These are phyloP conservation scores for Aquatica leii DNA, from an alignment of 2,888 invertebrate genomes.

Conservation along the genomic window DNA sequence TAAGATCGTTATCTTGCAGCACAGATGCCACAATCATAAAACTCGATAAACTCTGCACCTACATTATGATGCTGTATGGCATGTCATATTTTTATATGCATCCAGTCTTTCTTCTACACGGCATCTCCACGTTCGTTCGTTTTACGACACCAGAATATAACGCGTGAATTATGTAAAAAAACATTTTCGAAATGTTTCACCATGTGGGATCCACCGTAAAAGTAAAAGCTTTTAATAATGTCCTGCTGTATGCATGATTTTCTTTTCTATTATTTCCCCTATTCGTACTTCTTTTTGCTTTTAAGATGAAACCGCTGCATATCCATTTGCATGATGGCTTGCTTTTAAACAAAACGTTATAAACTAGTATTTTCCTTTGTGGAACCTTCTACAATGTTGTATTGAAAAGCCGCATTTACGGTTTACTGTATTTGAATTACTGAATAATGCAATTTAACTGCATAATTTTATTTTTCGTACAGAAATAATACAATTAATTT, in stretches of 20 bases:
- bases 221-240: constrained; percentile 35
- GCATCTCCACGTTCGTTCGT: constrained; percentile 27
- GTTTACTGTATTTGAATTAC: too few species aligned
- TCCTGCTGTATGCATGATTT: constrained; percentile 26
- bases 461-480: too few species aligned
- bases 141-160: constrained; percentile 37
- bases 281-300: constrained; percentile 17
- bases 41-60: constrained; percentile 33
- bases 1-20: constrained; percentile 35
- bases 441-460: too few species aligned
- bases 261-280: constrained; percentile 24
- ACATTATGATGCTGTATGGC: constrained; percentile 28
- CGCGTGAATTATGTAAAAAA: constrained; percentile 37
- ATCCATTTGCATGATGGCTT: constrained; percentile 24
- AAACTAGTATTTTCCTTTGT: constrained; percentile 12
- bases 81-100: constrained; percentile 37
- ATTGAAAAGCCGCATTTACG: constrained; percentile 2
- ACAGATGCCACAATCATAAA: constrained; percentile 37
- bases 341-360: constrained; percentile 9
- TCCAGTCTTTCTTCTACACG: constrained; percentile 29
- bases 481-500: too few species aligned
- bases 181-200: constrained; percentile 33
- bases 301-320: constrained; percentile 25
- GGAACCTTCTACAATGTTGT: background rate
- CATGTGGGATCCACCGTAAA: constrained; percentile 33